These are phyloP conservation scores for Andrena trimmerana DNA, from an alignment of 2,888 invertebrate genomes.

Conservation along the genomic window DNA sequence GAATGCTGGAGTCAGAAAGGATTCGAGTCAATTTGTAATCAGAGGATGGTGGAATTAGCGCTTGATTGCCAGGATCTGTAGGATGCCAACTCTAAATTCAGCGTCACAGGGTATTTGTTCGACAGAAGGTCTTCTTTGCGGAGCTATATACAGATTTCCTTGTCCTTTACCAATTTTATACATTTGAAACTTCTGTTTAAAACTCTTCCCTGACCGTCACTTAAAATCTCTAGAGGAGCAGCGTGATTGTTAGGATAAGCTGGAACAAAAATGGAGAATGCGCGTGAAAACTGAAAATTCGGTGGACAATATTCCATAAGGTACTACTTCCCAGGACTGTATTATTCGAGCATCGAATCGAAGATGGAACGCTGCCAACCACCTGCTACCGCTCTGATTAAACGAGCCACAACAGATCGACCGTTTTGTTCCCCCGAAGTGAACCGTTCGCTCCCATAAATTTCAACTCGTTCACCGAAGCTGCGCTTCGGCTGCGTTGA, in stretches of 20 bases:
- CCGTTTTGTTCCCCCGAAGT: constrained; percentile 44
- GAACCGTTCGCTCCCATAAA: constrained; percentile 46
- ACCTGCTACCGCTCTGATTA: constrained; percentile 64
- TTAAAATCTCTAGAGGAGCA: too few relatives aligned
- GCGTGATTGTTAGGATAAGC: neutral
- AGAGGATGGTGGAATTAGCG: constrained; percentile 11
- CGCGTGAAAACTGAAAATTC: constrained; percentile 21
- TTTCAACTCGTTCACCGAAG: constrained; percentile 38
- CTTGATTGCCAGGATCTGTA: constrained; percentile 23
- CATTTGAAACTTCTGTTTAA: too few relatives aligned
- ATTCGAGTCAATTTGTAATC: constrained; percentile 30
- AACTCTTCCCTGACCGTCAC: too few relatives aligned
- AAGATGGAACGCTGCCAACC: constrained; percentile 60
- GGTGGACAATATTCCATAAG: constrained; percentile 26
- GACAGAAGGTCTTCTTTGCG: neutral
- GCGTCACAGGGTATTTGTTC: neutral
- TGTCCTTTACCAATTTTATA: neutral
- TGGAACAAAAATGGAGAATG: neutral
- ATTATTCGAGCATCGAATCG: constrained; percentile 26
- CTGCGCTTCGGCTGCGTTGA: constrained; percentile 9
- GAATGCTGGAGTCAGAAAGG: constrained; percentile 2
- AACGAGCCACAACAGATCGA: constrained; percentile 63
- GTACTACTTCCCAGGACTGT: constrained; percentile 8
- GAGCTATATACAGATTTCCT: neutral
- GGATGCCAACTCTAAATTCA: neutral